Evolutionary conservation across 2,888 invertebrate species (phyloP).

Genomic region (Dermolepida albohirtum): DNA sequence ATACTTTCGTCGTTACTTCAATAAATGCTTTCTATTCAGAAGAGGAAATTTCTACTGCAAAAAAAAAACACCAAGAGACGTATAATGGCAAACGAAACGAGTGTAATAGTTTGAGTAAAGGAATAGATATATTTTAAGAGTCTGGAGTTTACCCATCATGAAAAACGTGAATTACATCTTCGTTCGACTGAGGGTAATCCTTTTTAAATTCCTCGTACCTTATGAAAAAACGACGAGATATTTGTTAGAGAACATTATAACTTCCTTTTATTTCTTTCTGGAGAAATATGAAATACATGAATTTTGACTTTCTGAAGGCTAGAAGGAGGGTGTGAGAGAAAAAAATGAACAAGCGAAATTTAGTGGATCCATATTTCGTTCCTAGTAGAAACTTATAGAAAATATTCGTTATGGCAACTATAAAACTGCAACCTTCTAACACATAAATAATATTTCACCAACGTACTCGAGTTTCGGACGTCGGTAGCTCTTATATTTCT

Average conservation of each 20-base stretch:
- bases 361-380: slow-evolving; percentile 26
- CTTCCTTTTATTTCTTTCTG: background rate
- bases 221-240: slow-evolving; percentile 14
- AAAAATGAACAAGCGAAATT: slow-evolving; percentile 25
- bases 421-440: slow-evolving; percentile 26
- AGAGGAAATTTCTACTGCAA: background rate
- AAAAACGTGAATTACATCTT: slow-evolving; percentile 13
- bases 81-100: slow-evolving; percentile 32
- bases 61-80: slow-evolving; percentile 7
- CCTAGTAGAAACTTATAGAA: slow-evolving; percentile 22
- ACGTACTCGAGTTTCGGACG: slow-evolving; percentile 12
- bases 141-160: background rate
- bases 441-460: slow-evolving; percentile 30
- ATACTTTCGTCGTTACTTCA: slow-evolving; percentile 25
- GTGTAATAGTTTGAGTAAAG: slow-evolving; percentile 1
- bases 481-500: slow-evolving; percentile 21
- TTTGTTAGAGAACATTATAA: slow-evolving; percentile 32
- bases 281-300: slow-evolving; percentile 19
- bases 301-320: slow-evolving; percentile 5
- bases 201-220: background rate
- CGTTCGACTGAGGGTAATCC: slow-evolving; percentile 21
- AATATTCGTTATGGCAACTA: slow-evolving; percentile 35
- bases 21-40: slow-evolving; percentile 28
- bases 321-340: background rate
- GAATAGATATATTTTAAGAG: slow-evolving; percentile 10